Conservation (phyloP, 2,113 vertebrate species). For the Tinamus guttatus region DNA sequence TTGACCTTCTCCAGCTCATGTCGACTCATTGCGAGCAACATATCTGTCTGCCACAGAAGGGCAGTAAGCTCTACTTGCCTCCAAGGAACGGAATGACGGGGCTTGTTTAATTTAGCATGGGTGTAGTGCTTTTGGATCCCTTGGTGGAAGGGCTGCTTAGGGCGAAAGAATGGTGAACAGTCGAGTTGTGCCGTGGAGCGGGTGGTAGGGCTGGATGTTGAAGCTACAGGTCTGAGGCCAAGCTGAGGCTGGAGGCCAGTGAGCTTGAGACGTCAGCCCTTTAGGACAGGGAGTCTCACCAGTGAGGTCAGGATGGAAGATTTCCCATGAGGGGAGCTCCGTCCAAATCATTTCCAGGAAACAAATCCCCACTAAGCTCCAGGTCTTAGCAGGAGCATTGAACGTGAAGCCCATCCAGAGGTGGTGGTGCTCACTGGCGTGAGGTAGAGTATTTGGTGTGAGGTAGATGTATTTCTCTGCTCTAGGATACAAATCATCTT, state of each 20-base stretch:
- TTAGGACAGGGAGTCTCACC: not conserved
- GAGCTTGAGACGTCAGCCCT: not conserved
- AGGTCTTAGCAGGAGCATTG: not conserved
- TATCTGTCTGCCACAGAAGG: not conserved
- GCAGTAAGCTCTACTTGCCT: not conserved
- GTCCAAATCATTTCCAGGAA: not conserved
- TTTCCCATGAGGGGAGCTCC: not conserved
- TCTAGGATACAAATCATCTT: not conserved
- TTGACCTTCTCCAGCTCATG: slow-evolving; percentile 31
- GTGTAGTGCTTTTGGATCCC: not conserved
- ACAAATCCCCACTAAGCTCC: not conserved
- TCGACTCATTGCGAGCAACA: not conserved
- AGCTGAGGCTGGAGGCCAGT: not conserved
- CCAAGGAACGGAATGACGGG: not conserved
- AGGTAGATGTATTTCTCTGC: not conserved
- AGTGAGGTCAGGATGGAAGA: not conserved
- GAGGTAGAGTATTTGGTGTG: not conserved
- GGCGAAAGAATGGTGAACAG: not conserved
- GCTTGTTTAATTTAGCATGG: not conserved
- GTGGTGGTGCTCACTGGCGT: not conserved
- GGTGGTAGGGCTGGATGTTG: not conserved
- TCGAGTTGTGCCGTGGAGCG: not conserved
- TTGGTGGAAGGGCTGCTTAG: not conserved
- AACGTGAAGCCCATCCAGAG: not conserved
- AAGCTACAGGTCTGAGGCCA: not conserved